Percentiles rank a stretch among this genome's conserved stretches.
Evolutionary conservation across 2,888 invertebrate genomes (phyloP).

Genomic region (Morinoia aosen): DNA sequence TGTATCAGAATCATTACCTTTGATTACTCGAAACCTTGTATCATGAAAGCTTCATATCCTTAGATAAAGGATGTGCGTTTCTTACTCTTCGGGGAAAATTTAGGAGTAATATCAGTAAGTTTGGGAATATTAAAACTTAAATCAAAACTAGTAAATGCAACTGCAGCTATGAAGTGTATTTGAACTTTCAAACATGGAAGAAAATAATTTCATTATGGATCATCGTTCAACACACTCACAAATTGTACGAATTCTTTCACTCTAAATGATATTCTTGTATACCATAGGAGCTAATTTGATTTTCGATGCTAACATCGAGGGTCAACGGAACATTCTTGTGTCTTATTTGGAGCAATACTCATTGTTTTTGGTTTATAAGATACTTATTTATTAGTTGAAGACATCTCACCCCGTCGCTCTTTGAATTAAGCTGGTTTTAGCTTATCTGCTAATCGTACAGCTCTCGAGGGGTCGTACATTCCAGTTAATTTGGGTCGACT

Average conservation of each 20-base stretch:
- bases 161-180: no score
- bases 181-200: no score
- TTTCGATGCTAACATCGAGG: no score
- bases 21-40: not conserved
- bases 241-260: no score
- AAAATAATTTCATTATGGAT: no score
- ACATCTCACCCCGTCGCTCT: not conserved
- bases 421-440: not conserved
- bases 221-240: no score
- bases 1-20: not conserved
- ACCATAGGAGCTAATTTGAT: no score
- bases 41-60: not conserved
- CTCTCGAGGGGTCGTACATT: not conserved
- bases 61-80: not conserved
- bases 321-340: no score
- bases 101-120: not conserved
- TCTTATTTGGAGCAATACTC: no score
- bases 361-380: no score
- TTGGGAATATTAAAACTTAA: not conserved
- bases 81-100: not conserved
- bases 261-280: no score
- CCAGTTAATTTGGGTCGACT: not conserved
- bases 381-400: not conserved
- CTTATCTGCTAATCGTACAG: not conserved
- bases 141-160: not conserved